These are phyloP conservation scores for Aphelinus atriplicis DNA, from an alignment of 1,140 invertebrate genomes.

Conservation along the genomic window DNA sequence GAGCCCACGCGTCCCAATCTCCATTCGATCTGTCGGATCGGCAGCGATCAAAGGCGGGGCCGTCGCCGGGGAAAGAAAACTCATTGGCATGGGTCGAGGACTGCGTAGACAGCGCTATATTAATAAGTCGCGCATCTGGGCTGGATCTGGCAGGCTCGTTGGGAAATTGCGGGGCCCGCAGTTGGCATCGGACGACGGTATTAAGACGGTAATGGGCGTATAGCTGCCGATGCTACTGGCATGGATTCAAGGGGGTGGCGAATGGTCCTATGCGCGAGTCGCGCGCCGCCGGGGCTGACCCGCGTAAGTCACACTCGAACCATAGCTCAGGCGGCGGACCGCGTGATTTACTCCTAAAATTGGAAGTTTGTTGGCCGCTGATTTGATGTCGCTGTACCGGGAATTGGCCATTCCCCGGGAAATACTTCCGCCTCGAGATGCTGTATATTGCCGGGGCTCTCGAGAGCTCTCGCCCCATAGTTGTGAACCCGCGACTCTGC, in stretches of 20 bases:
- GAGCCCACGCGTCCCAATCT: too few relatives aligned
- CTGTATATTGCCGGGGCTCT: too few relatives aligned
- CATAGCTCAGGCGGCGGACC: not conserved
- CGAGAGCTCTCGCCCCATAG: too few relatives aligned
- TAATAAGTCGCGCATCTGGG: slow-evolving; percentile 17
- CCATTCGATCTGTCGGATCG: too few relatives aligned
- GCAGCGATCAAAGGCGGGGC: too few relatives aligned
- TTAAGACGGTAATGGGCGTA: slow-evolving; percentile 11
- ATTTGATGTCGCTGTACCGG: slow-evolving; percentile 12
- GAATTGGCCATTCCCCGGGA: slow-evolving; percentile 12
- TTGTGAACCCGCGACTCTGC: too few relatives aligned
- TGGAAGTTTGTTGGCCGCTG: slow-evolving; percentile 26
- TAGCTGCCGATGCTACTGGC: slow-evolving; percentile 9
- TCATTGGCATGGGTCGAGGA: not conserved
- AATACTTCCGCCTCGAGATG: too few relatives aligned
- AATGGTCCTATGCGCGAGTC: not conserved
- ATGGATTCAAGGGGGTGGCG: slow-evolving; percentile 7
- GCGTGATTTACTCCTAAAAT: slow-evolving; percentile 21
- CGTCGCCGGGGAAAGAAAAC: not conserved
- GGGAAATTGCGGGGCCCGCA: slow-evolving; percentile 1
- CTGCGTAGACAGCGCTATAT: slow-evolving; percentile 4
- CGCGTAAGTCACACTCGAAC: too few relatives aligned
- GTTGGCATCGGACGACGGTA: slow-evolving; percentile 14
- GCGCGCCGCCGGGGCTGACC: too few relatives aligned
- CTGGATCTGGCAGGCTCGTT: not conserved